Percentiles rank a stretch among this genome's conserved stretches.
These are phyloP conservation scores for Drosophila merina DNA, from an alignment of 2,888 invertebrate species.

Conservation along the genomic window DNA sequence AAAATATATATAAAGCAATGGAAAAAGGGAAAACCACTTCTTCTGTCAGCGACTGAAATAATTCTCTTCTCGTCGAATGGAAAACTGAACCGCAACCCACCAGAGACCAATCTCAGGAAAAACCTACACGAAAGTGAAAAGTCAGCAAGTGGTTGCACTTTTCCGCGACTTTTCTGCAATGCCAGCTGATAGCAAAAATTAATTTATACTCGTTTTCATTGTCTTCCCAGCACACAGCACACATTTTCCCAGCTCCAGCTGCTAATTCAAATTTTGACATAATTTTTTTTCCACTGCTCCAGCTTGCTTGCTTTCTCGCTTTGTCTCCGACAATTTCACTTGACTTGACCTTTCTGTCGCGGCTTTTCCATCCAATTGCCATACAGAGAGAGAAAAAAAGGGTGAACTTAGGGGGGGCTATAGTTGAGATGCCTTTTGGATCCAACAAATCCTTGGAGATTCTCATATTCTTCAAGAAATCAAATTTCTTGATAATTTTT, in stretches of 20 bases:
- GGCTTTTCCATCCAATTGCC: background rate
- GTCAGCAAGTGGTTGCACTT: conserved; percentile 51
- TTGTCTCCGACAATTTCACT: conserved; percentile 72
- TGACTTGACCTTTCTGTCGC: conserved; percentile 70
- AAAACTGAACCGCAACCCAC: conserved; percentile 36
- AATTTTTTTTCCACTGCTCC: conserved; percentile 55
- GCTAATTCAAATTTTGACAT: conserved; percentile 78
- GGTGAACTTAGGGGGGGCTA: too few species aligned
- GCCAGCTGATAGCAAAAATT: conserved; percentile 67
- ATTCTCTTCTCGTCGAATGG: conserved; percentile 34
- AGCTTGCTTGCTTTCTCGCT: conserved; percentile 67
- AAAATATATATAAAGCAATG: conserved; percentile 38
- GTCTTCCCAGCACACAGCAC: conserved; percentile 9
- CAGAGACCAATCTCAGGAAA: conserved; percentile 16
- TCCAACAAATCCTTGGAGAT: too few species aligned
- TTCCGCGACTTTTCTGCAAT: conserved; percentile 40
- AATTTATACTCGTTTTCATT: conserved; percentile 57
- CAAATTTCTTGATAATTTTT: too few species aligned
- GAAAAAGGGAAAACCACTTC: conserved; percentile 35
- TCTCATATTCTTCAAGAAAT: too few species aligned
- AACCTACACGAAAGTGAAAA: conserved; percentile 67
- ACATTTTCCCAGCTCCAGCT: conserved; percentile 51
- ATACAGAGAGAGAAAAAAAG: background rate
- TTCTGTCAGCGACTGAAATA: conserved; percentile 32
- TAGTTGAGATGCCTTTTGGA: too few species aligned